Conservation (phyloP, 2,113 vertebrate genomes). For the Tachuris rubrigastra region DNA sequence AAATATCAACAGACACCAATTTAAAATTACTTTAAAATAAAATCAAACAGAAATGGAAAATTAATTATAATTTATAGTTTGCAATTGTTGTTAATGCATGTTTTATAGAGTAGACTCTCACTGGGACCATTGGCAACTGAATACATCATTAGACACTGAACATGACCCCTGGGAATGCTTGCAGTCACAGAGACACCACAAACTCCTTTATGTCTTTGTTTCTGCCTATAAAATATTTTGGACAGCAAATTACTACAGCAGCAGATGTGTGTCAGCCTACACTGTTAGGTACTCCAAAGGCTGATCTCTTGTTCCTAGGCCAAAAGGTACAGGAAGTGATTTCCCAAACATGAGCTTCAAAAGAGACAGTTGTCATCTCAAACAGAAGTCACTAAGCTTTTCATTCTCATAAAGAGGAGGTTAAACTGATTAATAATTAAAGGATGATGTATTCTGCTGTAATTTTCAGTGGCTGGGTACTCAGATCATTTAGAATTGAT, state of each 20-base stretch:
- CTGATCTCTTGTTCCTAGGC: background rate
- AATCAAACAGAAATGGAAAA: background rate
- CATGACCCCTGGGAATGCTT: background rate
- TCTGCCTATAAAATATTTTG: background rate
- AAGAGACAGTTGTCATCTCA: background rate
- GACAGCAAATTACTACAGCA: background rate
- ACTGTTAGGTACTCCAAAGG: background rate
- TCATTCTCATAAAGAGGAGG: background rate
- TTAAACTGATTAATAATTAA: background rate
- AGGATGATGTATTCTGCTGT: background rate
- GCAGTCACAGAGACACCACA: background rate
- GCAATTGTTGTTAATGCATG: background rate
- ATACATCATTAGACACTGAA: background rate
- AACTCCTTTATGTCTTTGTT: background rate
- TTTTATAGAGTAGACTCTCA: background rate
- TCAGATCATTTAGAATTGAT: background rate
- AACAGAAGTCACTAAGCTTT: background rate
- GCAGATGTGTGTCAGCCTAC: background rate
- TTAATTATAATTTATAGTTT: background rate
- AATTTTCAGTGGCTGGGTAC: background rate
- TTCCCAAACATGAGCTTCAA: background rate
- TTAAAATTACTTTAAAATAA: background rate
- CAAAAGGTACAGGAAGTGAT: background rate
- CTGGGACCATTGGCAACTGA: background rate
- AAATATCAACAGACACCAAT: background rate